These are phyloP conservation scores for Drosophila kohkoa DNA, from an alignment of 1,140 invertebrate genomes.

Conservation along the genomic window DNA sequence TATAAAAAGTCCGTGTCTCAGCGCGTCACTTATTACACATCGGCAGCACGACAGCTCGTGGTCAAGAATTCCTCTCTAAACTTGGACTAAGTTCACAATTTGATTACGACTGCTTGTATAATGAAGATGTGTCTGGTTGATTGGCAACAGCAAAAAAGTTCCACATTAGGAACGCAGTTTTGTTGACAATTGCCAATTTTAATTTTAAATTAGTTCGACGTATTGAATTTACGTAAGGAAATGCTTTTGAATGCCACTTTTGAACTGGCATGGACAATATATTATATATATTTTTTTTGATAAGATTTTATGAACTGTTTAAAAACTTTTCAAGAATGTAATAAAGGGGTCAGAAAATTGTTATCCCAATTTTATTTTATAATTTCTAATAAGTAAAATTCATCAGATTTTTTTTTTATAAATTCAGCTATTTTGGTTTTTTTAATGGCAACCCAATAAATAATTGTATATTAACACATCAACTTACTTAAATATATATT, in stretches of 20 bases:
- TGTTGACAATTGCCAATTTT: not conserved
- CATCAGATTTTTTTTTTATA: too few relatives aligned
- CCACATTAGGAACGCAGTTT: not conserved
- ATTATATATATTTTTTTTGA: too few relatives aligned
- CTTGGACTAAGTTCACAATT: slow-evolving; percentile 28
- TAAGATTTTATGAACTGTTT: too few relatives aligned
- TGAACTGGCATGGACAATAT: not conserved
- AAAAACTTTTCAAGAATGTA: too few relatives aligned
- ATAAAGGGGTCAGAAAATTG: too few relatives aligned
- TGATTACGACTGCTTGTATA: slow-evolving; percentile 29
- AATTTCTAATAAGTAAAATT: too few relatives aligned
- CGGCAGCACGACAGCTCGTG: slow-evolving; percentile 31
- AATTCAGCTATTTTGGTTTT: too few relatives aligned
- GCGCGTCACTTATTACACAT: slow-evolving; percentile 38
- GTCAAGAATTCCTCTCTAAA: slow-evolving; percentile 38
- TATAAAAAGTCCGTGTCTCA: slow-evolving; percentile 23
- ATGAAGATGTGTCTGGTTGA: slow-evolving; percentile 3
- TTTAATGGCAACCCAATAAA: too few relatives aligned
- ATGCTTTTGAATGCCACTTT: not conserved
- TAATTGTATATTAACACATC: too few relatives aligned
- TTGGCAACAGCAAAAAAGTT: slow-evolving; percentile 3
- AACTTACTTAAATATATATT: too few relatives aligned
- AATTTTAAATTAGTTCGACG: not conserved
- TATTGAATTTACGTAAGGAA: not conserved
- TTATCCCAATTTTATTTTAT: too few relatives aligned